Evolutionary conservation across 1,140 invertebrate genomes (phyloP).

Genomic region (Phortica variegata): DNA sequence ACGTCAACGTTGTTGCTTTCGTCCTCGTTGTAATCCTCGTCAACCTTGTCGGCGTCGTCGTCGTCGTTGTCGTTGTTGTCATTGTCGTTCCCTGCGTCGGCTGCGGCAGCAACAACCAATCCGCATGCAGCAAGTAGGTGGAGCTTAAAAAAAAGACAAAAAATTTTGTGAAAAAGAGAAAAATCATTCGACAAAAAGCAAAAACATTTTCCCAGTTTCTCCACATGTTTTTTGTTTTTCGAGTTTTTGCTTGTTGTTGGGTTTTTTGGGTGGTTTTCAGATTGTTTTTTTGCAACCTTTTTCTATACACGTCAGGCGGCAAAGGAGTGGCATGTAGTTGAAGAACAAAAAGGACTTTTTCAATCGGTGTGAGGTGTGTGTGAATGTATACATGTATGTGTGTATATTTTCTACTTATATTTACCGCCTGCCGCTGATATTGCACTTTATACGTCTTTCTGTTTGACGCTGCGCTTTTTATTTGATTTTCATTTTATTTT

Average conservation of each 20-base stretch:
- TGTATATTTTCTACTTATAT: constrained; percentile 1
- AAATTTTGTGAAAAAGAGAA: constrained; percentile 42
- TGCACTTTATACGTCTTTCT: constrained; percentile 38
- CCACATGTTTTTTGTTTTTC: too few relatives aligned
- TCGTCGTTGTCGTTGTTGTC: constrained; percentile 23
- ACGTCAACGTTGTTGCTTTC: constrained; percentile 21
- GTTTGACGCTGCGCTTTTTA: constrained; percentile 37
- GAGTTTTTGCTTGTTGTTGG: too few relatives aligned
- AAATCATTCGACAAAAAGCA: constrained; percentile 24
- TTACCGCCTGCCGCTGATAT: too few relatives aligned
- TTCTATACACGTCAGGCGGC: constrained; percentile 32
- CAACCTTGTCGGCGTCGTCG: too few relatives aligned
- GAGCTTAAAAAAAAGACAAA: constrained; percentile 56
- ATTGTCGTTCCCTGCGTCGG: constrained; percentile 24
- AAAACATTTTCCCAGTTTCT: constrained; percentile 20
- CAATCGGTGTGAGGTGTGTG: constrained; percentile 1
- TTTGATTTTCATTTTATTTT: constrained; percentile 48
- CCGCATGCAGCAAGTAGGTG: constrained; percentile 51
- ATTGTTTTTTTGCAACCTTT: constrained; percentile 44
- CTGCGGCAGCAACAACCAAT: constrained; percentile 38
- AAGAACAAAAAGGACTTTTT: constrained; percentile 7
- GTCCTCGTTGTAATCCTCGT: neutral
- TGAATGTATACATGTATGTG: neutral
- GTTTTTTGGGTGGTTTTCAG: constrained; percentile 16
- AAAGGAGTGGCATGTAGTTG: constrained; percentile 7